Base-by-base conservation (phyloP, 92 coral and sea anemone genomes). In the Palythoa heliodiscus region DNA sequence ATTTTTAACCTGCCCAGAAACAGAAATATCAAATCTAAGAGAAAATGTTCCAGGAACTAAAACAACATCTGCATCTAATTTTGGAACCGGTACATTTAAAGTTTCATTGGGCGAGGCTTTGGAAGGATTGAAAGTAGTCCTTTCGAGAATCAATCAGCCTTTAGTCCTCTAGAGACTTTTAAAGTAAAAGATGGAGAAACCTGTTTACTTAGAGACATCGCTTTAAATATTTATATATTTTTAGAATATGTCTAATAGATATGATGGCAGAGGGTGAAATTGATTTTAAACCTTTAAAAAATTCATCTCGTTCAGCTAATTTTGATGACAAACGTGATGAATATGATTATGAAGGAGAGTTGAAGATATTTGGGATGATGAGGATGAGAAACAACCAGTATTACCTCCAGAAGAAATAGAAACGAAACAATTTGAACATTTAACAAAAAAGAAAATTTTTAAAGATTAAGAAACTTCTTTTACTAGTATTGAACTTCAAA, bases 111-210 rank as follows among this genome's bases (percentile, higher is more conserved):
- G 89, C 2, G 53, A 38, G 9, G 85, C 88, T 76, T 74, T 75
- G 8, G 40, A 73, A n/a, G 85, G 85, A 76, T 77, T 77, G 19
- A 86, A 77, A 5, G 89, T 87, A 8, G 64, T 60, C 24, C 86
- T 16, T 4, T 87, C 9, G 24, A 12, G 10, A 40, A 1, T 24
- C 78, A 20, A 38, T 78, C 85, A 1, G 86, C 85, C 19, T 86
- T 86, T 2, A 84, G 82, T 12, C 64, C 82, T 7, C 66, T 63
- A 37, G 82, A 64, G 2, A 25, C n/a, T 48, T 76, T 52, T 23
- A 25, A 24, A 5, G 68, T n/a, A n/a, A n/a, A n/a, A n/a, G n/a
- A n/a, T n/a, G n/a, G n/a, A n/a, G n/a, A n/a, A n/a, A n/a, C n/a
- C n/a, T n/a, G n/a, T n/a, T n/a, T n/a, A n/a, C 82, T 76, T 13